Evolutionary conservation across 2,888 invertebrate genomes (phyloP), one percentile per base, ranked within the genome.

Genomic region (Xylota segnis): DNA sequence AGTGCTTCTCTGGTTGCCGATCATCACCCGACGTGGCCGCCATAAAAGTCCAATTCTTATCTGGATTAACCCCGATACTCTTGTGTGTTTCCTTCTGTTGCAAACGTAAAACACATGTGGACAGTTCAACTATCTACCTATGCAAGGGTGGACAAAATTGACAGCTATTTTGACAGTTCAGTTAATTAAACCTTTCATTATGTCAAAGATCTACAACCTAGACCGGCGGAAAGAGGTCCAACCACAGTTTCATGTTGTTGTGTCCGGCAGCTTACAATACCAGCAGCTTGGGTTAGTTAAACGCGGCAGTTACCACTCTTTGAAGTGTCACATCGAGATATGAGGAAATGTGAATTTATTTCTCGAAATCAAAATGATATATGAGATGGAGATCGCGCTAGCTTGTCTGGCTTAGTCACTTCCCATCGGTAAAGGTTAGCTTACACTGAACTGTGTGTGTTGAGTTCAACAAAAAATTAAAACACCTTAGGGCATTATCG

Each of bases 181-280:
- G 88, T 88, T 88, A 88, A 88, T 88, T 88, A 88, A 88, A 88
- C 83, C 77, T 76, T 76, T 84, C 79, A 76, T 81, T 79, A 70
- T 79, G 82, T 81, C 75, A 74, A 43, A 59, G 59, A 71, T 70
- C 29, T 68, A 54, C 65, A 72, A 70, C 59, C 14, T 59, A 23
- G 40, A 61, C 47, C 43, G 37, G 16, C 40, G 32, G 59, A 32
- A 34, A 12, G 50, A n/a, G 58, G 34, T 65, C n/a, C 29, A n/a
- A 32, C 18, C 58, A 52, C 16, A 27, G 18, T 16, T 52, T 34
- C 45, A 37, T 63, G 63, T 66, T 63, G 63, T 66, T 71, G 61
- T 61, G 68, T 61, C 40, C 61, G 59, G 79, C 63, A 59, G 58
- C 43, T 43, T 5, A 52, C 66, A 65, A 23, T 23, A 23, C 23